Evolutionary conservation across 2,113 vertebrate genomes (phyloP).

Genomic region (Festucalex cinctus): DNA sequence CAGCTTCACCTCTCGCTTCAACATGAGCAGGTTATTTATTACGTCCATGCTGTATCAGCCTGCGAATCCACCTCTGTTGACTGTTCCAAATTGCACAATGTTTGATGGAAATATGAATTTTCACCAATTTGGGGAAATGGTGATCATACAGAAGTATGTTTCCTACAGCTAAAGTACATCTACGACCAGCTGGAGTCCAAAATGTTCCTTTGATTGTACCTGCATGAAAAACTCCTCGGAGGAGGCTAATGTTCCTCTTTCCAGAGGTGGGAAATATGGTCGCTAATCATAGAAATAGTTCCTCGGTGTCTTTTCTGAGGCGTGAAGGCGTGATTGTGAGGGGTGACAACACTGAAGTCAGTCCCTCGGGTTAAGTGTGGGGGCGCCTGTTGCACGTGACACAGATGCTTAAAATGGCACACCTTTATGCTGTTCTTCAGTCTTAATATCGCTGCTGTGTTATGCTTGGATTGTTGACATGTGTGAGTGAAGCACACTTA

Average conservation of each 20-base stretch:
- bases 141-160: background rate
- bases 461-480: background rate
- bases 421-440: background rate
- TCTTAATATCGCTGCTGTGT: background rate
- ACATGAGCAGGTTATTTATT: too few relatives aligned
- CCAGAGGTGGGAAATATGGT: constrained; percentile 6
- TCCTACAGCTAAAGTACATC: background rate
- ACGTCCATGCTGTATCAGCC: too few relatives aligned
- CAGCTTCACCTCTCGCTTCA: too few relatives aligned
- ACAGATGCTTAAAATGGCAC: constrained; percentile 1
- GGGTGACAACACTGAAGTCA: background rate
- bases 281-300: constrained; percentile 22
- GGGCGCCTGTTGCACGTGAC: constrained; percentile 1
- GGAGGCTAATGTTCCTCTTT: background rate
- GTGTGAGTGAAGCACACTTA: background rate
- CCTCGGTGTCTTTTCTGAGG: background rate
- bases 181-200: background rate
- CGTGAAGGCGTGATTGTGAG: background rate
- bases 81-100: background rate
- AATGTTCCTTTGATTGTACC: constrained; percentile 46
- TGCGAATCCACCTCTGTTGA: too few relatives aligned
- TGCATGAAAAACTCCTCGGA: constrained; percentile 9
- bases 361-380: constrained; percentile 9
- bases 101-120: background rate
- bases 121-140: background rate